Conservation (phyloP, 1,140 invertebrate genomes). For the silkworm (Bombyx mori) region DNA sequence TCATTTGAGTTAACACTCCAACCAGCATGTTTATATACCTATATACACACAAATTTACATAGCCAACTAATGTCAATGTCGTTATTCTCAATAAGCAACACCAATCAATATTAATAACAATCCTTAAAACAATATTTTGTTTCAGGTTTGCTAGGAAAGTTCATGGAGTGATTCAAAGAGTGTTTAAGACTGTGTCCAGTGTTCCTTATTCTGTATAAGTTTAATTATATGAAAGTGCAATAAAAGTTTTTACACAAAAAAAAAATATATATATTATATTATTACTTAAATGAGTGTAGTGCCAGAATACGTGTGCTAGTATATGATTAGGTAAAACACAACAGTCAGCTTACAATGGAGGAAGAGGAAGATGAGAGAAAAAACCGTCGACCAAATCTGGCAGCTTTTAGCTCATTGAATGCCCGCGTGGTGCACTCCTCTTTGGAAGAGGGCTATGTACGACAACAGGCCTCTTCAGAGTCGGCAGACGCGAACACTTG, state of each 20-base stretch:
- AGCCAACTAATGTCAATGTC: too few relatives aligned
- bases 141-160: conserved; percentile 53
- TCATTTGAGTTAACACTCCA: too few relatives aligned
- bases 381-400: conserved; percentile 43
- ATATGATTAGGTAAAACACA: conserved; percentile 21
- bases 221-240: conserved; percentile 39
- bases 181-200: conserved; percentile 69
- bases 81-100: too few relatives aligned
- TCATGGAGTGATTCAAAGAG: conserved; percentile 52
- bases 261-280: conserved; percentile 17
- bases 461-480: conserved; percentile 50
- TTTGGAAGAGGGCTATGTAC: conserved; percentile 41
- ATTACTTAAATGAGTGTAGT: conserved; percentile 47
- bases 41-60: too few relatives aligned
- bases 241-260: conserved; percentile 45
- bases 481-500: conserved; percentile 54
- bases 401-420: conserved; percentile 51
- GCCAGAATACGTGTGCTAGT: conserved; percentile 24
- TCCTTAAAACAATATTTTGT: conserved; percentile 29
- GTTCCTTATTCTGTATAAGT: conserved; percentile 56
- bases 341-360: conserved; percentile 62
- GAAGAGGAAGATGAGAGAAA: conserved; percentile 72
- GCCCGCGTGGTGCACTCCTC: conserved; percentile 54
- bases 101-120: neutral
- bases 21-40: neutral